Conservation (phyloP, 2,888 invertebrate species). For the Trachelus troglodyta region DNA sequence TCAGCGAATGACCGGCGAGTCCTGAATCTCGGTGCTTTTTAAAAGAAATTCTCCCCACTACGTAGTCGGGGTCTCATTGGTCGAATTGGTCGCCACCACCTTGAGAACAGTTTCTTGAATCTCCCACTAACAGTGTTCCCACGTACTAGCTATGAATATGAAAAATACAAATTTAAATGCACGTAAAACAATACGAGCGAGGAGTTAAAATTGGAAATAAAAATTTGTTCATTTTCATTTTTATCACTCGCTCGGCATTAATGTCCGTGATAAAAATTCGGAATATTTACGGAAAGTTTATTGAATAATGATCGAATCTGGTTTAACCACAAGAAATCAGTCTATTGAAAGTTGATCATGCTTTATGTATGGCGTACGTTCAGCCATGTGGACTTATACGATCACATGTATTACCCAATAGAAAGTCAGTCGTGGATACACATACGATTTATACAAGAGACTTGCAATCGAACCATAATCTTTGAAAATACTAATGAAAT, state of each 20-base stretch:
- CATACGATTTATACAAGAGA: background rate
- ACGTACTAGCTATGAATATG: background rate
- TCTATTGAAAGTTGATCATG: conserved; percentile 51
- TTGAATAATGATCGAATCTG: background rate
- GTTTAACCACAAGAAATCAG: conserved; percentile 29
- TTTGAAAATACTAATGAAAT: background rate
- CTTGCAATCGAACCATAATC: background rate
- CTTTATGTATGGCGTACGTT: conserved; percentile 45
- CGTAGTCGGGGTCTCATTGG: background rate
- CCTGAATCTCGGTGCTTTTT: background rate
- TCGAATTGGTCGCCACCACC: background rate
- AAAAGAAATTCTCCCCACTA: conserved; percentile 7
- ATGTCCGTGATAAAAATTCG: background rate
- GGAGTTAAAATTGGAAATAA: background rate
- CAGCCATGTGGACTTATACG: conserved; percentile 37
- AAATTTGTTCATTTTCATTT: background rate
- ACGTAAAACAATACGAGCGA: background rate
- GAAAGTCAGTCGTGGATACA: conserved; percentile 35
- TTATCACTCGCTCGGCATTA: background rate
- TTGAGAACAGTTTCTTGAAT: background rate
- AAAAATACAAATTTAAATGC: background rate
- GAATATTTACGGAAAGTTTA: background rate
- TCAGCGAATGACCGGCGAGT: background rate
- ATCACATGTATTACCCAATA: conserved; percentile 49
- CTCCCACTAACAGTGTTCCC: background rate